Percentiles rank a stretch among this genome's conserved stretches.
Evolutionary conservation across 2,888 invertebrate genomes (phyloP).

Genomic region (Chorisops tibialis): DNA sequence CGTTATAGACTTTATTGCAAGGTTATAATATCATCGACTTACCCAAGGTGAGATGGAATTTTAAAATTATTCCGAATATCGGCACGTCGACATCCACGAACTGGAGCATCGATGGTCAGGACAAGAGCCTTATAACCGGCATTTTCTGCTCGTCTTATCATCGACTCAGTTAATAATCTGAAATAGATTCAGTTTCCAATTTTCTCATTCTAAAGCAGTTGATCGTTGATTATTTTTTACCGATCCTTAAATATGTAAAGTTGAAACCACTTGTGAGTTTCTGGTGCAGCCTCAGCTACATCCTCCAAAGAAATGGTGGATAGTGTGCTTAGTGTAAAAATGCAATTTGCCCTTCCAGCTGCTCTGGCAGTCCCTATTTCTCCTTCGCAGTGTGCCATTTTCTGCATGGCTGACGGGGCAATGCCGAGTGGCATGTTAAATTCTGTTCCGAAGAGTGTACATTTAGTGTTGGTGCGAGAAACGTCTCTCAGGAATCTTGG

Average conservation of each 20-base stretch:
- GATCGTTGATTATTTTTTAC: no score
- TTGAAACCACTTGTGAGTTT: conserved; percentile 83
- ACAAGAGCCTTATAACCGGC: conserved; percentile 85
- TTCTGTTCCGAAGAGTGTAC: conserved; percentile 62
- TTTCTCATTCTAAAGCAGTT: not conserved
- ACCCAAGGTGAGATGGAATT: conserved; percentile 73
- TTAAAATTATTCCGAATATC: conserved; percentile 82
- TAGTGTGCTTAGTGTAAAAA: conserved; percentile 82
- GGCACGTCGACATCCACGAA: conserved; percentile 77
- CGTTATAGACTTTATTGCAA: no score
- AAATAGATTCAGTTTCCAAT: conserved; percentile 38
- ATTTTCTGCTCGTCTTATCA: conserved; percentile 74
- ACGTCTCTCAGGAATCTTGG: conserved; percentile 77
- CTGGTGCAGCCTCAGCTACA: conserved; percentile 72
- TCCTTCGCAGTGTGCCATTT: conserved; percentile 85
- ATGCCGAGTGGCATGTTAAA: conserved; percentile 75
- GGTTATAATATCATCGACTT: no score
- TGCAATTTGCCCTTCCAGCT: conserved; percentile 69
- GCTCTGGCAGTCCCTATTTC: conserved; percentile 82
- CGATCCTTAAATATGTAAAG: conserved; percentile 84
- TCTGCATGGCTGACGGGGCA: conserved; percentile 87
- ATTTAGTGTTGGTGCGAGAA: conserved; percentile 59
- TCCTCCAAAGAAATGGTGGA: conserved; percentile 86
- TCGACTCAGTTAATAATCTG: conserved; percentile 62
- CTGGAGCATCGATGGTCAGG: conserved; percentile 83